Evolutionary conservation across 2,888 invertebrate genomes (phyloP).

Genomic region (Acronicta leporina): DNA sequence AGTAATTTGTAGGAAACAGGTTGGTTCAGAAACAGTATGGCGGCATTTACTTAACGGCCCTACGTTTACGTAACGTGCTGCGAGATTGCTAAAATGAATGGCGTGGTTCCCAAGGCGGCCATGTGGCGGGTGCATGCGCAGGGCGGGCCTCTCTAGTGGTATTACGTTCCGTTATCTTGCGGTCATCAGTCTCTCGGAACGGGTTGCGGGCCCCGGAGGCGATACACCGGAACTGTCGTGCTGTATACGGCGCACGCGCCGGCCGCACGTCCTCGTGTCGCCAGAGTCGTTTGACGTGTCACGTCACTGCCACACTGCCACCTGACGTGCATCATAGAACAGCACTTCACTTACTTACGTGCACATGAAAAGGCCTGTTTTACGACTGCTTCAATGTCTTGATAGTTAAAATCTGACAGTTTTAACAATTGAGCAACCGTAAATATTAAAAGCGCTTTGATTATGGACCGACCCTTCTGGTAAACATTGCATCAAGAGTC

Average conservation of each 20-base stretch:
- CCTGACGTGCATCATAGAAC: slow-evolving; percentile 49
- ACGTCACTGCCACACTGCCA: slow-evolving; percentile 36
- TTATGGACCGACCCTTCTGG: too few relatives aligned
- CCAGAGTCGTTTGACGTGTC: slow-evolving; percentile 53
- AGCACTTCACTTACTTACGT: slow-evolving; percentile 37
- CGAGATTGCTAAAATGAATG: slow-evolving; percentile 69
- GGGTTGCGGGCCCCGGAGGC: slow-evolving; percentile 77
- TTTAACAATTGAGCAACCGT: too few relatives aligned
- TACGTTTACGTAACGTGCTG: slow-evolving; percentile 61
- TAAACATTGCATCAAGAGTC: too few relatives aligned
- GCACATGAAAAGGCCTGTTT: slow-evolving; percentile 27
- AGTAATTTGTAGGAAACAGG: slow-evolving; percentile 67
- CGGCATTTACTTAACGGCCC: slow-evolving; percentile 68
- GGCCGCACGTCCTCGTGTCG: slow-evolving; percentile 60
- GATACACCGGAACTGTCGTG: slow-evolving; percentile 81
- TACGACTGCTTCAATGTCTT: slow-evolving; percentile 12
- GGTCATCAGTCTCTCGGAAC: slow-evolving; percentile 83
- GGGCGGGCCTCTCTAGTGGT: slow-evolving; percentile 73
- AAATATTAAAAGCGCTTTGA: too few relatives aligned
- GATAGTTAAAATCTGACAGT: too few relatives aligned
- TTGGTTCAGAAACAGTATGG: slow-evolving; percentile 55
- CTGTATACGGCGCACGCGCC: slow-evolving; percentile 74
- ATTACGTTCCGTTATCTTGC: slow-evolving; percentile 83
- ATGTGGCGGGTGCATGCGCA: slow-evolving; percentile 58
- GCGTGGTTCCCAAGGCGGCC: slow-evolving; percentile 68